A percentile compares a stretch with the other conserved stretches of the same genome.
phyloP scores from a whole-genome alignment of 2,888 invertebrate genomes.

The Volucella zonaria region DNA sequence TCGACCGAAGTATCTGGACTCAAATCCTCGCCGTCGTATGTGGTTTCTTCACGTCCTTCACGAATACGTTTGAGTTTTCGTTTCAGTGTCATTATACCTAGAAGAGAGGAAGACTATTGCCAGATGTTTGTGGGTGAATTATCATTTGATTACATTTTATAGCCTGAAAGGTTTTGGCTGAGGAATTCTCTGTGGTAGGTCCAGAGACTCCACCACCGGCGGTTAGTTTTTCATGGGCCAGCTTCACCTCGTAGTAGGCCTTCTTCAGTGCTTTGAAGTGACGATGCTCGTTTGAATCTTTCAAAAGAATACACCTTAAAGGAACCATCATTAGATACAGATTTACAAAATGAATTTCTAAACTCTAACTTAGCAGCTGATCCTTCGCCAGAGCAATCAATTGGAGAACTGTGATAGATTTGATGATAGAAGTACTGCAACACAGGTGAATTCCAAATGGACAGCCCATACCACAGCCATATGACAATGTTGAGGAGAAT shows the following conservation, averaged over 20 bases:
- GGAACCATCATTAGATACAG: not conserved
- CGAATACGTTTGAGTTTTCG: conserved; percentile 82
- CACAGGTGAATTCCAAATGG: conserved; percentile 82
- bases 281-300: conserved; percentile 81
- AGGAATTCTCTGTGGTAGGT: conserved; percentile 76
- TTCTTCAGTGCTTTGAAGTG: conserved; percentile 81
- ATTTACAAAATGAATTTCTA: rapidly evolving
- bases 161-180: conserved; percentile 82
- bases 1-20: conserved; percentile 64
- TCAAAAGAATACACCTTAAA: conserved; percentile 80
- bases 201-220: conserved; percentile 76
- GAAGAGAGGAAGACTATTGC: conserved; percentile 20
- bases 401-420: conserved; percentile 81
- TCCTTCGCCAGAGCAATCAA: conserved; percentile 81
- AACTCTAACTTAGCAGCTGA: conserved; percentile 81
- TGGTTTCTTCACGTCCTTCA: conserved; percentile 80
- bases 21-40: conserved; percentile 78
- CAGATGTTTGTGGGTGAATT: not conserved
- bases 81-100: conserved; percentile 82
- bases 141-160: conserved; percentile 79
- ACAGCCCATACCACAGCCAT: conserved; percentile 82
- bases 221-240: conserved; percentile 79
- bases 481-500: conserved; percentile 79
- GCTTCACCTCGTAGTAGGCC: conserved; percentile 81
- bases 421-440: conserved; percentile 82